Evolutionary conservation across 1,140 invertebrate genomes (phyloP).

Genomic region (Brachionus sp.): DNA sequence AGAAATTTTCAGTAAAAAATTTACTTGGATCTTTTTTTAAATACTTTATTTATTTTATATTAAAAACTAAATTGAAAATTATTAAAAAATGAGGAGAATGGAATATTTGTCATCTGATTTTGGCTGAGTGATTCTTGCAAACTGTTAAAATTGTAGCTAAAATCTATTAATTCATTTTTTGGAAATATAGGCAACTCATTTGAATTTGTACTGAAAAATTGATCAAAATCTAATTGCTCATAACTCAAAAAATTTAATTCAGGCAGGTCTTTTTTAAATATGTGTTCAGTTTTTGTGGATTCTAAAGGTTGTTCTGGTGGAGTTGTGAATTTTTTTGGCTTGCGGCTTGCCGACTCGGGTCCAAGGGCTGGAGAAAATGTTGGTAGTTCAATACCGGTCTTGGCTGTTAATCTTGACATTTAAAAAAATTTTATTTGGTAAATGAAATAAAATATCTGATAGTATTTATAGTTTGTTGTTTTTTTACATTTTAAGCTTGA

Average conservation of each 20-base stretch:
- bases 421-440: background rate
- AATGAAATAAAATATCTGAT: background rate
- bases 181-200: background rate
- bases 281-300: background rate
- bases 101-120: background rate
- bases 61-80: background rate
- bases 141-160: background rate
- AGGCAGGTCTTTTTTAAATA: background rate
- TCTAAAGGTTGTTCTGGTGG: background rate
- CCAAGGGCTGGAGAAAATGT: conserved; percentile 19
- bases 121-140: background rate
- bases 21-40: too few species aligned
- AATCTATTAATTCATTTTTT: background rate
- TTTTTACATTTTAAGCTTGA: background rate
- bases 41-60: background rate
- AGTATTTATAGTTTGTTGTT: background rate
- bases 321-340: background rate
- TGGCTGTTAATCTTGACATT: background rate
- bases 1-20: too few species aligned
- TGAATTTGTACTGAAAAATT: background rate
- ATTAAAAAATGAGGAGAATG: background rate
- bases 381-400: background rate
- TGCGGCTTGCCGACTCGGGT: background rate
- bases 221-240: background rate
- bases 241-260: background rate